These are phyloP conservation scores for Anodontia alba DNA, from an alignment of 2,888 invertebrate genomes.

Conservation along the genomic window DNA sequence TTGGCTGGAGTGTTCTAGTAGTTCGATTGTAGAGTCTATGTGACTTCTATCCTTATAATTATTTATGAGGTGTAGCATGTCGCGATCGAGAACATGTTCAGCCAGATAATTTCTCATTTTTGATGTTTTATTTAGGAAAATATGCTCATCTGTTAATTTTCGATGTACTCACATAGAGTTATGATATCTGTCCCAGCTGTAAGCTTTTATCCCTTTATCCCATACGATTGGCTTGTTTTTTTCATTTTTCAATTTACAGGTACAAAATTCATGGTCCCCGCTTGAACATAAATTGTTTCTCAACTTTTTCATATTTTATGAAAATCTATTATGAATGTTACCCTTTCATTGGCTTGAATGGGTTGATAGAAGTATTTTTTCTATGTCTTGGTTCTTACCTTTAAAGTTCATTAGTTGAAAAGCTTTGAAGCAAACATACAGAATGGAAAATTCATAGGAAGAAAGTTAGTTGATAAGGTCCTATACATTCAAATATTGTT, in stretches of 20 bases:
- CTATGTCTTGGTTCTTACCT: slow-evolving; percentile 20
- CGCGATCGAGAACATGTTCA: not conserved
- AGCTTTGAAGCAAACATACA: slow-evolving; percentile 30
- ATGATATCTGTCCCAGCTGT: not conserved
- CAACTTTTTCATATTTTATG: slow-evolving; percentile 40
- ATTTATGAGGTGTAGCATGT: slow-evolving; percentile 13
- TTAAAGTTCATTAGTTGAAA: slow-evolving; percentile 38
- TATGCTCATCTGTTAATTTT: not conserved
- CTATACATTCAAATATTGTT: slow-evolving; percentile 42
- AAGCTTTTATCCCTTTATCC: not conserved
- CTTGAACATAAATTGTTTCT: not conserved
- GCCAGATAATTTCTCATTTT: not conserved
- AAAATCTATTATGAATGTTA: slow-evolving; percentile 44
- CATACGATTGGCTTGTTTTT: not conserved
- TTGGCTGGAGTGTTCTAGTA: slow-evolving; percentile 31
- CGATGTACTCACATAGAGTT: not conserved
- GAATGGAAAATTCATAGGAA: slow-evolving; percentile 22
- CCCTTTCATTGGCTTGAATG: slow-evolving; percentile 9
- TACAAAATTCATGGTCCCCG: not conserved
- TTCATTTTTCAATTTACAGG: not conserved
- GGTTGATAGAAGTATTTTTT: slow-evolving; percentile 8
- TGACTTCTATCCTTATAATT: slow-evolving; percentile 29
- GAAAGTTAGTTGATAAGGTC: slow-evolving; percentile 30
- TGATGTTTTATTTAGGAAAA: not conserved
- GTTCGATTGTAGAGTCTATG: slow-evolving; percentile 29